Evolutionary conservation across 2,888 invertebrate species (phyloP), one percentile per base, ranked within the genome.

Genomic region (Arctia plantaginis): DNA sequence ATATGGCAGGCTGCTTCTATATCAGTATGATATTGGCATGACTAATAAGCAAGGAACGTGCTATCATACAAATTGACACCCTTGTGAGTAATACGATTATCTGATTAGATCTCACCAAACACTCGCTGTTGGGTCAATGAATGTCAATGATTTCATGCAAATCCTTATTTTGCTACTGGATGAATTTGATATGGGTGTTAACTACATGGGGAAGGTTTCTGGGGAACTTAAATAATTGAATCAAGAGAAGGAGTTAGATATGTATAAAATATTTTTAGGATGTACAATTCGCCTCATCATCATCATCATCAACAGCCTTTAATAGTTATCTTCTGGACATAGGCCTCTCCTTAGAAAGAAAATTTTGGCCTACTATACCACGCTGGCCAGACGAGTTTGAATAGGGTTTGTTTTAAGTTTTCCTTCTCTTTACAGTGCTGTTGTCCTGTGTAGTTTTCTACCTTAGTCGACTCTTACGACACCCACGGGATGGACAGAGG

Each of bases 51-150:
- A 69, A 59, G 20, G 59, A 20, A 35, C 27, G 39, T 27, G 41
- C 13, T 71, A n/a, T 33, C 39, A 69, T 55, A 41, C 41, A 20
- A 39, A 62, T 59, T 69, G 69, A 69, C 69, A 69, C n/a, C 27
- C 4, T n/a, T 27, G 69, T 39, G 69, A 41, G 59, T 69, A 69
- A 69, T 64, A 47, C 33, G 71, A 71, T 71, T 47, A 64, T 44
- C 64, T 71, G 71, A 71, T 71, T 39, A 41, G 55, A 35, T 69
- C 18, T 30, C 30, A 59, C 59, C 59, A 59, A 69, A 69, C 69
- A 59, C 27, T 35, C 33, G 20, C 12, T 55, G n/a, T n/a, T 35
- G 41, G 23, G 59, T 27, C 69, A 27, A 41, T 41, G n/a, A 39
- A 41, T 59, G 18, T 41, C 33, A 35, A 69, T 55, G 68, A 68